A percentile compares a stretch with the other conserved stretches of the same genome.
phyloP scores from a whole-genome alignment of 2,113 vertebrate species.

The Sterna hirundo region DNA sequence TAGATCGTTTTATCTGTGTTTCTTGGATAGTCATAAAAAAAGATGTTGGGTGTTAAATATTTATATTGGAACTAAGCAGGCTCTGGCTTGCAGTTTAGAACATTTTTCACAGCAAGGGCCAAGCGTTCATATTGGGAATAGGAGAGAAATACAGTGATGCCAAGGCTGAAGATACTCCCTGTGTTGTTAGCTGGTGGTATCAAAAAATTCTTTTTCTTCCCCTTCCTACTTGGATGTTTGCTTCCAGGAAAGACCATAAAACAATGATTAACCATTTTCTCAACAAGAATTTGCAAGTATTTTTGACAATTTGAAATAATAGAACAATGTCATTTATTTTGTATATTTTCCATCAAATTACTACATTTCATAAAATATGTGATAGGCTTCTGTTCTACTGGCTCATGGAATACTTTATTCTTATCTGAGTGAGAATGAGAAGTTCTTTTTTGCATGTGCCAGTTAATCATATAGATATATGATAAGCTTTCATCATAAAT shows the following conservation, averaged over 20 bases:
- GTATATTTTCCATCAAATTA: neutral
- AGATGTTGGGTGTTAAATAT: constrained; percentile 9
- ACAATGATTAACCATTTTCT: neutral
- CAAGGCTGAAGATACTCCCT: neutral
- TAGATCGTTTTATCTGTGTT: neutral
- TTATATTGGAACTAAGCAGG: constrained; percentile 7
- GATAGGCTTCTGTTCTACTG: neutral
- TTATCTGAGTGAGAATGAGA: neutral
- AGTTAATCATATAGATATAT: neutral
- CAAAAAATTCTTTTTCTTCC: neutral
- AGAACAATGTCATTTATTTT: neutral
- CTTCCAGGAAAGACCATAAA: neutral
- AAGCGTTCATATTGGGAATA: neutral
- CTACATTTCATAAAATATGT: neutral
- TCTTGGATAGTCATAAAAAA: constrained; percentile 28
- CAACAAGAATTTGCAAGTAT: neutral
- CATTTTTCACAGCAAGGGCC: constrained; percentile 4
- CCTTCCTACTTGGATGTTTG: neutral
- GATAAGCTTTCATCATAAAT: neutral
- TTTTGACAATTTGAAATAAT: neutral
- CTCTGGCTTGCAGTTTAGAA: constrained; percentile 11
- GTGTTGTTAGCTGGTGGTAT: neutral
- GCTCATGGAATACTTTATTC: neutral
- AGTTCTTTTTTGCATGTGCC: neutral
- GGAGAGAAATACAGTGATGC: neutral